Percentiles rank a stretch among this genome's conserved stretches.
These are phyloP conservation scores for Aphidius gifuensis DNA, from an alignment of 1,140 invertebrate genomes.

Conservation along the genomic window DNA sequence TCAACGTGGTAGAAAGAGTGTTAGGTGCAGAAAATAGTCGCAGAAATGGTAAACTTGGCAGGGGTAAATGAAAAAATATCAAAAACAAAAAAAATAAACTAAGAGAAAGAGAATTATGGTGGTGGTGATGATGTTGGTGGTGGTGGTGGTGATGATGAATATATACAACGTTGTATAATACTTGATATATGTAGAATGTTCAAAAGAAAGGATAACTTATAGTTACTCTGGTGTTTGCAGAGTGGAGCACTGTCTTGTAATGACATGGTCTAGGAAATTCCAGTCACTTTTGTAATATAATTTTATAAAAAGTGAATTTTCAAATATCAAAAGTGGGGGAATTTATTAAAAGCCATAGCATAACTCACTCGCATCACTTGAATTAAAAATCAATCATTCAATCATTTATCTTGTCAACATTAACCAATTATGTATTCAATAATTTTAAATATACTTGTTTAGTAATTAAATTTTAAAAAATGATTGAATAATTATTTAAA, in stretches of 20 bases:
- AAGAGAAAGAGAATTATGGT: background rate
- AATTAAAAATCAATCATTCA: no score
- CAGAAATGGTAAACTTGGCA: no score
- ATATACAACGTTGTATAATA: conserved; percentile 1
- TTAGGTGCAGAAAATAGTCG: background rate
- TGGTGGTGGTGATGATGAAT: background rate
- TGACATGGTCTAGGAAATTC: conserved; percentile 57
- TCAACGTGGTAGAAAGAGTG: conserved; percentile 28
- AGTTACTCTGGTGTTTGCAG: conserved; percentile 37
- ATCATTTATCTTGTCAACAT: no score
- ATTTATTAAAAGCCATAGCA: no score
- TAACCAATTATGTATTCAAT: no score
- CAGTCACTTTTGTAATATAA: conserved; percentile 56
- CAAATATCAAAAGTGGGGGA: conserved; percentile 41
- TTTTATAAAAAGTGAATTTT: conserved; percentile 56
- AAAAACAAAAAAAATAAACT: no score
- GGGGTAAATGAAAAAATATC: no score
- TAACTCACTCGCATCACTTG: no score
- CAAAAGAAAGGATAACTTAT: conserved; percentile 32
- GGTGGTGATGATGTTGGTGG: no score
- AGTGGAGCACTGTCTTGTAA: conserved; percentile 53
- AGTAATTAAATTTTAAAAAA: no score
- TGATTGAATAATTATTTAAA: no score
- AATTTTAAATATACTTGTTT: conserved; percentile 24
- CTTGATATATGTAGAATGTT: conserved; percentile 22